A percentile compares a stretch with the other conserved stretches of the same genome.
Evolutionary conservation across 2,113 vertebrate genomes (phyloP).

Genomic region (Pungitius pungitius): DNA sequence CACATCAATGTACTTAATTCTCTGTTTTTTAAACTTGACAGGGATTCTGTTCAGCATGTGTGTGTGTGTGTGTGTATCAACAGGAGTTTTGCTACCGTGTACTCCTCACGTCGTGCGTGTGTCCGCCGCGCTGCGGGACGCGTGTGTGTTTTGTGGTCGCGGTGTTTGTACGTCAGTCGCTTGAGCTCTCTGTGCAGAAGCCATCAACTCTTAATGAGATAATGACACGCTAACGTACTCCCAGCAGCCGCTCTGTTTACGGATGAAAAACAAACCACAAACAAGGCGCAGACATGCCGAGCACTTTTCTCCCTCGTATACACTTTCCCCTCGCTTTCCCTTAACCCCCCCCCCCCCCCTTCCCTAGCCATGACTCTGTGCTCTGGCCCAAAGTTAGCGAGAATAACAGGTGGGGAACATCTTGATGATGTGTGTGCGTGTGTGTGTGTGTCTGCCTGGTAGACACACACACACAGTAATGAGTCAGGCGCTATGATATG

Average conservation of each 20-base stretch:
- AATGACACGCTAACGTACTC: slow-evolving; percentile 72
- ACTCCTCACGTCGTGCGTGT: not conserved
- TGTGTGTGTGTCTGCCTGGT: slow-evolving; percentile 30
- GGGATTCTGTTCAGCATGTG: not conserved
- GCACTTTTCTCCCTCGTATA: slow-evolving; percentile 13
- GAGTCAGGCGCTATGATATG: slow-evolving; percentile 59
- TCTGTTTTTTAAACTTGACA: slow-evolving; percentile 8
- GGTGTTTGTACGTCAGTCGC: slow-evolving; percentile 62
- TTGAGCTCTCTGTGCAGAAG: slow-evolving; percentile 62
- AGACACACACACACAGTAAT: slow-evolving; percentile 43
- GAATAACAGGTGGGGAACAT: slow-evolving; percentile 76
- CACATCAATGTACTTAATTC: slow-evolving; percentile 30
- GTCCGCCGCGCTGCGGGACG: slow-evolving; percentile 15
- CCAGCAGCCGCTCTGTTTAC: slow-evolving; percentile 73
- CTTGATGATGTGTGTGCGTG: slow-evolving; percentile 53
- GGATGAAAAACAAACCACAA: slow-evolving; percentile 76
- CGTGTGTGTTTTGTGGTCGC: slow-evolving; percentile 65
- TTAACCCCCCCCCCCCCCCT: not conserved
- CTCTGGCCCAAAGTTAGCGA: slow-evolving; percentile 47
- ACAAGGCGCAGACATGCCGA: slow-evolving; percentile 68
- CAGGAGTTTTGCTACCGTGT: not conserved
- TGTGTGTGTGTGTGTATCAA: too few species aligned
- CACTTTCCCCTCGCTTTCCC: slow-evolving; percentile 6
- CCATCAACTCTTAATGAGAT: slow-evolving; percentile 80
- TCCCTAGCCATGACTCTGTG: slow-evolving; percentile 44